Evolutionary conservation across 2,113 vertebrate species (phyloP).

Genomic region (Addax nasomaculatus): DNA sequence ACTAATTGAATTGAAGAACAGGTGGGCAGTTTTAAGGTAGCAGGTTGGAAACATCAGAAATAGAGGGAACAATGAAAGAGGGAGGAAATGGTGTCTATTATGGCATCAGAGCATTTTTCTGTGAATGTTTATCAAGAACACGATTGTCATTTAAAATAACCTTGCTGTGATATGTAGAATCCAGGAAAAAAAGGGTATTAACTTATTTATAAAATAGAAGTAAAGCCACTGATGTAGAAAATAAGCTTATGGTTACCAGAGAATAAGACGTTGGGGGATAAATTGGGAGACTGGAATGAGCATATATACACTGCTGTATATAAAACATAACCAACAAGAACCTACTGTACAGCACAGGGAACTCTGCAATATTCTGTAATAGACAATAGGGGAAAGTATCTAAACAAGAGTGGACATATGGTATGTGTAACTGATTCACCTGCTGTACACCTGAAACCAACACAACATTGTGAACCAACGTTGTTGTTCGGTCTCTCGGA

Average conservation of each 20-base stretch:
- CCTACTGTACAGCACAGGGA: background rate
- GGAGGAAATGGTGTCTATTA: background rate
- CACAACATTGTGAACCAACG: background rate
- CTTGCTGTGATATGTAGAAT: background rate
- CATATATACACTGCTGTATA: background rate
- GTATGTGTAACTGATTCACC: accelerated
- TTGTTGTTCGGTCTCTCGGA: accelerated
- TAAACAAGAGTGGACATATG: background rate
- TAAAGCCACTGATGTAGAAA: background rate
- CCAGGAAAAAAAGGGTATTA: background rate
- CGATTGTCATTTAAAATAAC: background rate
- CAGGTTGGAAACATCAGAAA: background rate
- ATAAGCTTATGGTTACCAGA: background rate
- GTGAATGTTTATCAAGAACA: background rate
- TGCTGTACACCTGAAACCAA: background rate
- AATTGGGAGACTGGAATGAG: background rate
- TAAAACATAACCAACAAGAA: background rate
- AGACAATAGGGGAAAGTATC: background rate
- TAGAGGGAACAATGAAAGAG: background rate
- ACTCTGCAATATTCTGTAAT: background rate
- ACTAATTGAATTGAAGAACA: background rate
- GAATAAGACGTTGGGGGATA: background rate
- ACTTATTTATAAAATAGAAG: background rate
- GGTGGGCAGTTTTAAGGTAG: background rate
- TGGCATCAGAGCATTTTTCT: background rate